Evolutionary conservation across 1,140 invertebrate genomes (phyloP).

Genomic region (Dendrolimus punctatus): DNA sequence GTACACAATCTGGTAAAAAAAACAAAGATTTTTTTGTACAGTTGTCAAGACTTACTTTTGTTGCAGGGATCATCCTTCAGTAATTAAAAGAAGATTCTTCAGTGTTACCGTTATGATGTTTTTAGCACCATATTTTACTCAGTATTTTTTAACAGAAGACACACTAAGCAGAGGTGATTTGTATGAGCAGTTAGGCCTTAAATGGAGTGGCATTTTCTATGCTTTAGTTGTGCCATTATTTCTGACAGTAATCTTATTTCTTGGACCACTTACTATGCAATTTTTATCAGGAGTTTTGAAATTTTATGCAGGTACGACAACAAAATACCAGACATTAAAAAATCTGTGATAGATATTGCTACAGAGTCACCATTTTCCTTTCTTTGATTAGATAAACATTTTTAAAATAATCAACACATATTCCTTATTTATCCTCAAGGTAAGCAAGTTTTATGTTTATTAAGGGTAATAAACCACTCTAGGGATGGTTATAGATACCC

Average conservation of each 20-base stretch:
- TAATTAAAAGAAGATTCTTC: conserved; percentile 89
- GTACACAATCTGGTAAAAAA: neutral
- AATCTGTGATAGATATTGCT: no score
- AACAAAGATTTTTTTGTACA: neutral
- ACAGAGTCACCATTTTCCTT: no score
- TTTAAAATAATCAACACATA: no score
- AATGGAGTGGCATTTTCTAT: conserved; percentile 80
- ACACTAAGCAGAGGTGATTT: conserved; percentile 76
- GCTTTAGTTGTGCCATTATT: conserved; percentile 84
- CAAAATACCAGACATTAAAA: no score
- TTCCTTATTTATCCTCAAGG: no score
- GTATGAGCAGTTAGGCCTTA: conserved; percentile 83
- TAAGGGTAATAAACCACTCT: no score
- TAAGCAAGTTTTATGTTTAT: no score
- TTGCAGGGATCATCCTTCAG: conserved; percentile 89
- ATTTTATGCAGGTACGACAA: conserved; percentile 77
- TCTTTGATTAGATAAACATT: no score
- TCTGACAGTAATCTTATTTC: conserved; percentile 88
- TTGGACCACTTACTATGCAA: conserved; percentile 86
- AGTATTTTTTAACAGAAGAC: conserved; percentile 77
- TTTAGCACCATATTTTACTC: conserved; percentile 83
- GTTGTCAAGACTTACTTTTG: conserved; percentile 15
- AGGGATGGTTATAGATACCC: no score
- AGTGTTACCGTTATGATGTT: conserved; percentile 88
- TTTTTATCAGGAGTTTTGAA: conserved; percentile 78